Conservation (phyloP, 2,113 vertebrate species). For the Bufo gargarizans region DNA sequence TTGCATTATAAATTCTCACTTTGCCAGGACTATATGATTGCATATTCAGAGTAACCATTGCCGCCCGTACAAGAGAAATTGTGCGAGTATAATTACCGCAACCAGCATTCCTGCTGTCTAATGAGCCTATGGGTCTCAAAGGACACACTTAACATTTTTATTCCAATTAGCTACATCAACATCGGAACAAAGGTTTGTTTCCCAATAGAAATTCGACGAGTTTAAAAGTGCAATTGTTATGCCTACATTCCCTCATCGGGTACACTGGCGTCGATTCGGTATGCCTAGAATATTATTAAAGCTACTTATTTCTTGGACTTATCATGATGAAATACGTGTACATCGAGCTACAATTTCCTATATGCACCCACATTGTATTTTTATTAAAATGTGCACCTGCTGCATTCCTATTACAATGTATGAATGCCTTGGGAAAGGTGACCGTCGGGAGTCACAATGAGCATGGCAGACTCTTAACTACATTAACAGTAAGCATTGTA, state of each 20-base stretch:
- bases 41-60: slow-evolving; percentile 28
- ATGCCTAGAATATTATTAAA: slow-evolving; percentile 31
- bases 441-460: slow-evolving; percentile 25
- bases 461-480: slow-evolving; percentile 3
- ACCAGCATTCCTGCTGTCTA: slow-evolving; percentile 56
- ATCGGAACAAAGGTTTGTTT: slow-evolving; percentile 58
- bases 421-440: slow-evolving; percentile 5
- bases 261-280: background rate
- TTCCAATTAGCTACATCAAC: slow-evolving; percentile 58
- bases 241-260: slow-evolving; percentile 37
- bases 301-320: background rate
- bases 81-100: slow-evolving; percentile 55
- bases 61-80: slow-evolving; percentile 49
- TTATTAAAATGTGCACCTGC: slow-evolving; percentile 44
- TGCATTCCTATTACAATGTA: slow-evolving; percentile 36
- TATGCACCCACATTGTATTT: slow-evolving; percentile 20
- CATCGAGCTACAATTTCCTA: slow-evolving; percentile 15
- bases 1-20: slow-evolving; percentile 7
- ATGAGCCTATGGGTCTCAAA: slow-evolving; percentile 53
- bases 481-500: slow-evolving; percentile 36
- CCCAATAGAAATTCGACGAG: slow-evolving; percentile 49
- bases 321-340: slow-evolving; percentile 37
- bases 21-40: background rate
- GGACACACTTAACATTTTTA: slow-evolving; percentile 59
- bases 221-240: slow-evolving; percentile 57